Evolutionary conservation across 2,113 vertebrate species (phyloP), one percentile per base, ranked within the genome.

Genomic region (Osmerus mordax): DNA sequence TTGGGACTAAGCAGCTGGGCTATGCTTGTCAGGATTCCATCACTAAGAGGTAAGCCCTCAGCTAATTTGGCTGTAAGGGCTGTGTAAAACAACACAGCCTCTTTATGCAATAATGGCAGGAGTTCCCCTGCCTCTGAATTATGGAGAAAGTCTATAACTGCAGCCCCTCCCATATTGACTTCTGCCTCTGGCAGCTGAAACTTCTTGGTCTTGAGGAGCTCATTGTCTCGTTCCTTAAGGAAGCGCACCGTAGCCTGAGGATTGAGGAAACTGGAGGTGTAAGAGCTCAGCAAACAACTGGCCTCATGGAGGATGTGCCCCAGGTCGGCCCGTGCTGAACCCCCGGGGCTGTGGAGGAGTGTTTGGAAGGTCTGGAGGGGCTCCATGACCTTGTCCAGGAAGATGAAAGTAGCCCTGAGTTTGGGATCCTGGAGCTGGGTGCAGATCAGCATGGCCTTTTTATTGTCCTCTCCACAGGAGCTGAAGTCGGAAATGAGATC

Each of bases 381-480:
- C 72, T 84, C 87, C 32, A 93, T 63, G 60, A 84, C 82, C 29
- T 88, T 71, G 41, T 86, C 84, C 54, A 93, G 76, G 70, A 91
- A 91, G 81, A 90, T 79, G 16, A 92, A 89, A 0, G 76, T 84
- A 12, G 83, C 79, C 76, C 72, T 90, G 80, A 92, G 71, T 87
- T 85, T 87, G 28, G 81, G 82, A 78, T 89, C 84, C 59, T 87
- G 78, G 60, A 93, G 71, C 65, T 82, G 83, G 1, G 78, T 83
- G 73, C 73, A 84, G 78, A 92, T 89, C n/a, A 53, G 67, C 66
- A 82, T 79, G 55, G 75, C 85, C 69, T 84, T 80, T 1, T 81
- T 65, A 0, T 86, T 77, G 0, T 74, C 73, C 8, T 75, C 52
- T 60, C 72, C 13, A 9, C 82, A 77, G 23, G 81, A 90, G 21